Percentiles rank a stretch among this genome's conserved stretches.
Evolutionary conservation across 2,888 invertebrate genomes (phyloP).

Genomic region (Prosopocoilus inquinatus): DNA sequence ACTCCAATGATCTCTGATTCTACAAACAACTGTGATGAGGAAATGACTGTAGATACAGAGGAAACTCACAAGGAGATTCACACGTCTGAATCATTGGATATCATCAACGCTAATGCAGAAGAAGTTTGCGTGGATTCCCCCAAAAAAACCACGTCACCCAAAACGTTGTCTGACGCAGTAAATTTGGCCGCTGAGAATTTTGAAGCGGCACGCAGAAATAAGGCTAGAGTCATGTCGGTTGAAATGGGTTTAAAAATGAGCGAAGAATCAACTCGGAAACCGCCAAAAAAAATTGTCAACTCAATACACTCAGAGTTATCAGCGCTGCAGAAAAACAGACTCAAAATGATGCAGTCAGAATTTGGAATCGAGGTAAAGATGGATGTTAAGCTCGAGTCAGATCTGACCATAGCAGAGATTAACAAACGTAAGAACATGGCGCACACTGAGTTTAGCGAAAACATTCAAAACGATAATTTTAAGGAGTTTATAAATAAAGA

Average conservation of each 20-base stretch:
- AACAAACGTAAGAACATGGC: constrained; percentile 42
- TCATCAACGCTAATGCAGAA: constrained; percentile 57
- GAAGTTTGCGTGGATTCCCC: constrained; percentile 8
- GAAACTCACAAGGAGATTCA: constrained; percentile 34
- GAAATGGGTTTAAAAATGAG: constrained; percentile 47
- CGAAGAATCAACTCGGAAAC: not conserved
- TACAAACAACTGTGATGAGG: no score
- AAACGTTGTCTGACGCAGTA: constrained; percentile 3
- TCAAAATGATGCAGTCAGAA: constrained; percentile 50
- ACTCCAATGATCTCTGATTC: no score
- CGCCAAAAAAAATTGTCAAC: constrained; percentile 2
- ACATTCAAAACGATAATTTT: not conserved
- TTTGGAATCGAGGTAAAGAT: constrained; percentile 10
- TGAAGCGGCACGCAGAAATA: constrained; percentile 52
- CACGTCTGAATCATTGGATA: constrained; percentile 56
- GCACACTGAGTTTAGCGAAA: constrained; percentile 32
- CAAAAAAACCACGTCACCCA: not conserved
- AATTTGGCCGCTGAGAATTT: constrained; percentile 45
- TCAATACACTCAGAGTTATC: constrained; percentile 46
- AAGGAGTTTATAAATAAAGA: no score
- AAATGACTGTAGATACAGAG: constrained; percentile 30
- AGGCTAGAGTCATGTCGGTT: constrained; percentile 53
- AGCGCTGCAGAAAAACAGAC: constrained; percentile 61
- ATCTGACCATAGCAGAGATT: constrained; percentile 28
- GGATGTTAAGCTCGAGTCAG: not conserved